Evolutionary conservation across 2,888 invertebrate species (phyloP), one percentile per base, ranked within the genome.

Genomic region (Panzeria rudis): DNA sequence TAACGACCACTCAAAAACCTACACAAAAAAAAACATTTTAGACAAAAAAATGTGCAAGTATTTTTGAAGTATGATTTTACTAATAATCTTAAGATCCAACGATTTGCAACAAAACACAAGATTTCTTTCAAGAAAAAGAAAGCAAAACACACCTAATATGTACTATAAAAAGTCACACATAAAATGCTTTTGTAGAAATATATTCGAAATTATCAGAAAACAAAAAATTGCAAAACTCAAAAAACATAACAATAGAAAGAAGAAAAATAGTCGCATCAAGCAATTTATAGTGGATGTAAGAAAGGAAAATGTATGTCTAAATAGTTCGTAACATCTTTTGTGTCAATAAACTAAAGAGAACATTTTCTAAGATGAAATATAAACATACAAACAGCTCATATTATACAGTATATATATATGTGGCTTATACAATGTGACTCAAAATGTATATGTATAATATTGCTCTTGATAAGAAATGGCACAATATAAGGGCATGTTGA

Each of bases 41-140:
- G n/a, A 44, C 5, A 52, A 35, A 32, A 59, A 59, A 56, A 32
- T 29, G 17, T 25, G 13, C n/a, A 72, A 61, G 72, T 50, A 35
- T 35, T 61, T 44, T 50, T 52, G 23, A 61, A 62, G 38, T 17
- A 52, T 25, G 25, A 66, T 64, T 64, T 32, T 20, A 54, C 52
- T 76, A 44, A 54, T 66, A 50, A 73, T 29, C 25, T 73, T 62
- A 25, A 62, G 38, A 62, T 25, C 11, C 56, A 56, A 44, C 54
- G 25, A 77, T 56, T 77, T 68, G 35, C 50, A 13, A n/a, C 2
- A 61, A 73, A 29, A 35, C n/a, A 50, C 11, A 44, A 32, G 47
- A 50, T 61, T 41, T 11, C n/a, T 35, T 50, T 9, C 6, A 61
- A 73, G 11, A 47, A 20, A 44, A 44, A 17, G 3, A 0, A n/a